Conservation (phyloP, 2,113 vertebrate species). For the Elephas maximus region DNA sequence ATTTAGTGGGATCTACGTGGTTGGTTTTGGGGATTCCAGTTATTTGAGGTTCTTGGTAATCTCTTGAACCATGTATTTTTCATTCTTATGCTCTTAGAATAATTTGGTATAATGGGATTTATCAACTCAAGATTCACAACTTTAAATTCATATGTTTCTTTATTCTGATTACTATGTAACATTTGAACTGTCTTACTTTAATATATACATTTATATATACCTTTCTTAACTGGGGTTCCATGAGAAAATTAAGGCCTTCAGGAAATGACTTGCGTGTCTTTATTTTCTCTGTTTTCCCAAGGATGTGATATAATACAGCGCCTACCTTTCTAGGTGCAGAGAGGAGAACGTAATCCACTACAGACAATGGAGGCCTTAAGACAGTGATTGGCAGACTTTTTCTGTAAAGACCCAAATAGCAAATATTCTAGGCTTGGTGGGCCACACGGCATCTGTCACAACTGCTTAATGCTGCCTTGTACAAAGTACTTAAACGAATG, state of each 20-base stretch:
- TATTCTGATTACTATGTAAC: background rate
- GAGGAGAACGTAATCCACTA: background rate
- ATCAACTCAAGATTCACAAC: background rate
- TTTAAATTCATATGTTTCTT: constrained; percentile 29
- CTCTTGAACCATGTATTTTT: constrained; percentile 39
- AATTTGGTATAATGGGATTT: background rate
- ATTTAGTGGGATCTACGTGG: background rate
- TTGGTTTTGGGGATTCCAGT: background rate
- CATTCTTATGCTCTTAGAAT: constrained; percentile 43
- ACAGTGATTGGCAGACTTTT: background rate
- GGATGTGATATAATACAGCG: background rate
- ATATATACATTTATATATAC: background rate
- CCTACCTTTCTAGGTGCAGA: background rate
- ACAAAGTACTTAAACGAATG: constrained; percentile 17
- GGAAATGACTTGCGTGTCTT: background rate
- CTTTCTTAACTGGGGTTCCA: background rate
- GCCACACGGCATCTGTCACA: background rate
- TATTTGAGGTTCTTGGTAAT: constrained; percentile 22
- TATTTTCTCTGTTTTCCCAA: constrained; percentile 34
- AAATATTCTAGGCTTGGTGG: constrained; percentile 1
- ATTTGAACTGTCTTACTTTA: background rate
- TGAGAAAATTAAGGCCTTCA: constrained; percentile 20
- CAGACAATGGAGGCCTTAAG: background rate
- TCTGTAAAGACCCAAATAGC: background rate
- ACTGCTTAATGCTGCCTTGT: background rate